Base-by-base conservation (phyloP, 2,797 vertebrate species). In the Paedocypris micromegethes region DNA sequence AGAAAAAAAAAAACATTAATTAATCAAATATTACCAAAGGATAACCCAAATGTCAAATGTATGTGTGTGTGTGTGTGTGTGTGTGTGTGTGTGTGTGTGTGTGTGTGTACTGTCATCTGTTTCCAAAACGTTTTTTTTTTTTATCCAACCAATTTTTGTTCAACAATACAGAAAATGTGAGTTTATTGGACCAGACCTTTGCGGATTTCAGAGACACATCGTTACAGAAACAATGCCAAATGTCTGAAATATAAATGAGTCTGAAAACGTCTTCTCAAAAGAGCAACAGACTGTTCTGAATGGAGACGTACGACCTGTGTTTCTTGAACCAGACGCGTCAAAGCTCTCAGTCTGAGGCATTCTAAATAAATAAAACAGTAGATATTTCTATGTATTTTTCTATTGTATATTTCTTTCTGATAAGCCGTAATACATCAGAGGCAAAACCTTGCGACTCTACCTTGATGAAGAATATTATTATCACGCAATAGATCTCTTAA, bases 211-310 rank as follows among this genome's bases (percentile, higher is more conserved):
- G 23, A 23, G 23, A 23, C 23, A 23, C 23, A 23, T 23, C 23
- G 23, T 23, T 23, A 23, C 23, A 23, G 23, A 23, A 23, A 23
- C 23, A 23, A 23, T 23, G 23, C 23, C 23, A 23, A 23, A 23
- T 23, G 23, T 23, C 23, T 23, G 23, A 23, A 23, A 23, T 23
- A 23, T 23, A 23, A 23, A 23, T 23, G 23, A 23, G 23, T 48
- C 42, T 44, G 7, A 55, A 53, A 43, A 56, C 55, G 42, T 55
- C 48, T 65, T 65, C 45, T 5, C 43, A 50, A 41, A n/a, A 4
- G 52, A 65, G 52, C 41, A 65, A 65, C 43, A 65, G 23, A 41
- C 63, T 65, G 55, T 47, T 47, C 9, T 47, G 43, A 48, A 41
- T 50, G 47, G 41, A 50, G 40, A 50, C 5, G 5, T 9, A 4